Percentiles rank a stretch among this genome's conserved stretches.
These are phyloP conservation scores for Beris morrisii DNA, from an alignment of 2,888 invertebrate species.

Conservation along the genomic window DNA sequence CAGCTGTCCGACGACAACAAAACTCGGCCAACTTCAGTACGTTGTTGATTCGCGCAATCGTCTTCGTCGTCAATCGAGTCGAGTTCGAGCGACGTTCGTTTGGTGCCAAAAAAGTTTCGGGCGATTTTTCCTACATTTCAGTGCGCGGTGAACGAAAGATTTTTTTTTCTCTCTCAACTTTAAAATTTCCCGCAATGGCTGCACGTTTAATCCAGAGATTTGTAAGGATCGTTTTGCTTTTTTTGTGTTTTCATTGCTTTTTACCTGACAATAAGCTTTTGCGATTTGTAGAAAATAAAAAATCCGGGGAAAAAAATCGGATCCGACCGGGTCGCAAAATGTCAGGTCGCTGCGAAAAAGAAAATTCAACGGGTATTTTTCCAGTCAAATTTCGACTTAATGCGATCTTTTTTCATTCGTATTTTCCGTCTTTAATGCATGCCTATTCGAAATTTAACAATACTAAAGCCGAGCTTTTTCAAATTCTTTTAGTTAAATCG, in stretches of 20 bases:
- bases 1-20: too few species aligned
- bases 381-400: not conserved
- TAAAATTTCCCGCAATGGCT: constrained; percentile 47
- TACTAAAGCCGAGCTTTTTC: constrained; percentile 24
- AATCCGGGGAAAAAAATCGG: not conserved
- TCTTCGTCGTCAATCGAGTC: too few species aligned
- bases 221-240: constrained; percentile 48
- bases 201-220: constrained; percentile 55
- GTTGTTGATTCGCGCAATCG: too few species aligned
- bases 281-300: not conserved
- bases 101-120: too few species aligned
- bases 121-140: too few species aligned
- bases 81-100: too few species aligned
- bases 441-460: not conserved
- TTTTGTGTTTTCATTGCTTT: not conserved
- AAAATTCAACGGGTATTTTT: not conserved
- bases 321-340: not conserved
- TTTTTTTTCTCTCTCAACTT: not conserved
- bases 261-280: not conserved
- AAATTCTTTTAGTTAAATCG: constrained; percentile 34
- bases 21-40: too few species aligned
- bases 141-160: constrained; percentile 11
- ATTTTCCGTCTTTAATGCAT: constrained; percentile 15
- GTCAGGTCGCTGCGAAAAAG: not conserved
- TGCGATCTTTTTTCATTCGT: not conserved